Conservation (phyloP, 2,113 vertebrate genomes). For the Acrocephalus arundinaceus region DNA sequence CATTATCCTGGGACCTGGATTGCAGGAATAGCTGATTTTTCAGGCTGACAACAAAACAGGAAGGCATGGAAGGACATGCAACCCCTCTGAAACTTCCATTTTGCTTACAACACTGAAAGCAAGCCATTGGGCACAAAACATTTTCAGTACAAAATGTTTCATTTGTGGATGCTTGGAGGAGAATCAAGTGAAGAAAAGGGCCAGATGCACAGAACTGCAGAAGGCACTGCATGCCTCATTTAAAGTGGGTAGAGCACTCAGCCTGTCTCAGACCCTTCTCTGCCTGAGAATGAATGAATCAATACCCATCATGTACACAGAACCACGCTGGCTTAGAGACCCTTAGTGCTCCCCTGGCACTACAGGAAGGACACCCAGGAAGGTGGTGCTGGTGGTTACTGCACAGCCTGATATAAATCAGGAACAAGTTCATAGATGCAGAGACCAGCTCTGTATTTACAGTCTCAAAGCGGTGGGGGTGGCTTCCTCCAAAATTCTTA, state of each 20-base stretch:
- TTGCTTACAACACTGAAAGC: neutral
- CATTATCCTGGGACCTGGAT: neutral
- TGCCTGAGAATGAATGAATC: neutral
- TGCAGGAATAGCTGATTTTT: neutral
- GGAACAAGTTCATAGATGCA: neutral
- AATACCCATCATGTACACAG: neutral
- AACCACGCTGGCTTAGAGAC: no score
- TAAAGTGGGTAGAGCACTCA: neutral
- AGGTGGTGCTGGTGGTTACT: neutral
- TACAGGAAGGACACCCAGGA: neutral
- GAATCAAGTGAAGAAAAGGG: neutral
- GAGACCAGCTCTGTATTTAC: neutral
- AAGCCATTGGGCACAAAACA: neutral
- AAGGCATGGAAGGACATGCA: neutral
- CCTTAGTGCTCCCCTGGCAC: neutral
- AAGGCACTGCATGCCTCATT: neutral
- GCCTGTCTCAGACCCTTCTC: neutral
- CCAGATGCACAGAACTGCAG: neutral
- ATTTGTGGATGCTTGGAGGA: neutral
- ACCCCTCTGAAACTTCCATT: neutral
- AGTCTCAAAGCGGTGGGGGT: neutral
- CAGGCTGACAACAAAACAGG: neutral
- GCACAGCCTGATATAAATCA: rapidly evolving
- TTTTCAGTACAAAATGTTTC: neutral
- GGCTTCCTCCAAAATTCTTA: neutral